Evolutionary conservation across 2,888 invertebrate species (phyloP).

Genomic region (Agonum fuliginosum): DNA sequence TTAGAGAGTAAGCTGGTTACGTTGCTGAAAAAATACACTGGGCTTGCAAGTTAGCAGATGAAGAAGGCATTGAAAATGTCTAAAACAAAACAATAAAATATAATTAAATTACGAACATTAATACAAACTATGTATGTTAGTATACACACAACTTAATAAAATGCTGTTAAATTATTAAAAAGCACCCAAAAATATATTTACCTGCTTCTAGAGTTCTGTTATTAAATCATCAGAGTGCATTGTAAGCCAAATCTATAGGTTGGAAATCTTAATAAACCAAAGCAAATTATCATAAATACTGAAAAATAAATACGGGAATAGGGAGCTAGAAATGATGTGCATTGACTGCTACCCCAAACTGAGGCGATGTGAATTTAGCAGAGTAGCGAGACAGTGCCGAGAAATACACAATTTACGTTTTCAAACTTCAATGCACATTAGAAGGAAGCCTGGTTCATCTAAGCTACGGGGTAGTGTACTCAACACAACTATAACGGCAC

Average conservation of each 20-base stretch:
- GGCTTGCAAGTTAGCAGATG: conserved; percentile 42
- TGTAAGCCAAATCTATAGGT: conserved; percentile 46
- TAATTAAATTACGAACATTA: conserved; percentile 56
- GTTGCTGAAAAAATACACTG: conserved; percentile 43
- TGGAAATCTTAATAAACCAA: conserved; percentile 39
- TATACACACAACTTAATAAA: conserved; percentile 47
- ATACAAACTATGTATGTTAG: conserved; percentile 55
- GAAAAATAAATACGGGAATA: conserved; percentile 1
- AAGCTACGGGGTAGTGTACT: background rate
- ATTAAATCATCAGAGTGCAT: conserved; percentile 58
- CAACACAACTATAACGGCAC: conserved; percentile 4
- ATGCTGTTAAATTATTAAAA: conserved; percentile 48
- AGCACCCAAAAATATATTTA: conserved; percentile 56
- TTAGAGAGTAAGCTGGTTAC: conserved; percentile 41
- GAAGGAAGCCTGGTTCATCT: background rate
- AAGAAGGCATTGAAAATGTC: conserved; percentile 58
- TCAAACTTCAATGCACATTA: background rate
- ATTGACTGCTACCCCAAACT: background rate
- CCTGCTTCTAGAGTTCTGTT: conserved; percentile 55
- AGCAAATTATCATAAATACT: conserved; percentile 36
- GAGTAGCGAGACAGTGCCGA: background rate
- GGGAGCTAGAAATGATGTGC: conserved; percentile 2
- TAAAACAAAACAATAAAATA: conserved; percentile 60
- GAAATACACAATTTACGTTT: background rate
- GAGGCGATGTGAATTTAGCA: background rate